Base-by-base conservation (phyloP, 2,888 invertebrate species). In the Caenorhabditis sp. region DNA sequence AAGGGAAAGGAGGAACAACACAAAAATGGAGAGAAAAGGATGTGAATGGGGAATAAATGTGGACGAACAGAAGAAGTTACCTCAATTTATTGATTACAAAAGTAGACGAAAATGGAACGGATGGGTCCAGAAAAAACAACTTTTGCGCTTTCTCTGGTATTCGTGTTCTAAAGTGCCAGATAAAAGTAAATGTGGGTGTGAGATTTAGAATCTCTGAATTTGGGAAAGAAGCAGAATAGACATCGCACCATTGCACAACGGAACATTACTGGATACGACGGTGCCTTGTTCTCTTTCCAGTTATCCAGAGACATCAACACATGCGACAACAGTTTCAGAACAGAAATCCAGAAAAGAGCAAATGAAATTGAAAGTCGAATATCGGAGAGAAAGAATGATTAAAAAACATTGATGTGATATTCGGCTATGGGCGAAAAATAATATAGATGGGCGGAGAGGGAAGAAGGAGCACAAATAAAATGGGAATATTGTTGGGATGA, bases 71-170 rank as follows among this genome's bases (percentile, higher is more conserved):
- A 30, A 53, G 53, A 24, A n/a, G 22, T 52, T 63, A 63, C 62
- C 41, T 52, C 50, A 63, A 52, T 63, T 52, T 52, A 63, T 52
- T 63, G 62, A 63, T 63, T 63, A 63, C 52, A 41, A 48, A 52
- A 52, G 22, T 41, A 27, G 15, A 15, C 22, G 5, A 9, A 5
- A 24, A 61, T 20, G 39, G 27, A 52, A 27, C 24, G 20, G 35
- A 48, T 37, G 41, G 30, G 24, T n/a, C n/a, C n/a, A n/a, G n/a
- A n/a, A n/a, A 30, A 30, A 9, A 30, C 6, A 9, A 30, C 6
- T 9, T 30, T 5, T 30, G 6, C 13, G 2, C 35, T 13, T 9
- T 2, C 35, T 35, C 35, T 35, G 35, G 13, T 13, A 3, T 35
- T 35, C 9, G 2, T 35, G 11, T 35, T n/a, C n/a, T n/a, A n/a